phyloP scores from a whole-genome alignment of 2,113 vertebrate genomes.

The Ploceus nigricollis region DNA sequence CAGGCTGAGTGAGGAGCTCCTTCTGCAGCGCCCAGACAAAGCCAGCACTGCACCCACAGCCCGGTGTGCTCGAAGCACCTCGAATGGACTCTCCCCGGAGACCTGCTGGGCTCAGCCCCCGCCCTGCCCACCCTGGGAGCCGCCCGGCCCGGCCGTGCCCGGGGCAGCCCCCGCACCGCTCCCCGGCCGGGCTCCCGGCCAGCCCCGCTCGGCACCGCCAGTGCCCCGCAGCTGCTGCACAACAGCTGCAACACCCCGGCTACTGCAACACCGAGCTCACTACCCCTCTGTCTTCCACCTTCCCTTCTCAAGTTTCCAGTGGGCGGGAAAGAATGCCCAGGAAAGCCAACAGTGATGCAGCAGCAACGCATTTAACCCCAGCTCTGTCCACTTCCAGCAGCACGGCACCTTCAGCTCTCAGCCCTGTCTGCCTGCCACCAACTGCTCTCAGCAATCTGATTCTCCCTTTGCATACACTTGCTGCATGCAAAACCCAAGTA shows the following conservation, averaged over 20 bases:
- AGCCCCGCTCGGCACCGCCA: too few relatives aligned
- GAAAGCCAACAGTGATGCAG: neutral
- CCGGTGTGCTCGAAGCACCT: too few relatives aligned
- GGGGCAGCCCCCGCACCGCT: too few relatives aligned
- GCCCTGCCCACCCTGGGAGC: too few relatives aligned
- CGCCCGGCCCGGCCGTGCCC: too few relatives aligned
- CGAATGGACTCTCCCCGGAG: too few relatives aligned
- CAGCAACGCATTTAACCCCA: neutral
- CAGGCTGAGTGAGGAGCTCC: neutral
- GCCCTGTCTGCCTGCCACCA: neutral
- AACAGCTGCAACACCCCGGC: too few relatives aligned
- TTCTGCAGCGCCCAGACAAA: too few relatives aligned
- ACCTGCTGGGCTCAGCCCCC: too few relatives aligned
- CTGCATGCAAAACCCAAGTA: neutral
- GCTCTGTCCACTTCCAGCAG: neutral
- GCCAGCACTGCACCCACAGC: rapidly evolving
- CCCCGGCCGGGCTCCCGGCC: too few relatives aligned
- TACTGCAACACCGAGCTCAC: too few relatives aligned
- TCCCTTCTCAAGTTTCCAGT: neutral
- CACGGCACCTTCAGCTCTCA: neutral
- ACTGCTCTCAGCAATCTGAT: neutral
- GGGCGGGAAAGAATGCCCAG: neutral
- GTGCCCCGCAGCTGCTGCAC: neutral
- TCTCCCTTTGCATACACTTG: neutral
- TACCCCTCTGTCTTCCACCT: too few relatives aligned